These are phyloP conservation scores for Charaxes varanes DNA, from an alignment of 1,140 invertebrate species.

Conservation along the genomic window DNA sequence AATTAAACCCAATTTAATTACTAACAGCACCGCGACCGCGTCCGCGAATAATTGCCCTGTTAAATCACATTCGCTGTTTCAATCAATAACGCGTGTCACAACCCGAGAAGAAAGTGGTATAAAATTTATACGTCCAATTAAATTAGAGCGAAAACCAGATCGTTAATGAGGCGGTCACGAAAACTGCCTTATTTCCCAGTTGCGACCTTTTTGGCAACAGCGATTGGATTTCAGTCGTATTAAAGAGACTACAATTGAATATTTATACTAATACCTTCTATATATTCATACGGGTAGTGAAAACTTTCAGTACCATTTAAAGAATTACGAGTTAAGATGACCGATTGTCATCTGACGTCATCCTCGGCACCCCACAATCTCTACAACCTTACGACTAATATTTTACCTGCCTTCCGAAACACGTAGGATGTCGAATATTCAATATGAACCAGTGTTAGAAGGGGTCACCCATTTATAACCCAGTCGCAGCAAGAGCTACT, in stretches of 20 bases:
- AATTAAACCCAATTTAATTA: constrained; percentile 38
- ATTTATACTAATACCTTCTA: not conserved
- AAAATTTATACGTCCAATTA: constrained; percentile 50
- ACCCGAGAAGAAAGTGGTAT: constrained; percentile 37
- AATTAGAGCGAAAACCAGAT: constrained; percentile 34
- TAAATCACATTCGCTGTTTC: constrained; percentile 30
- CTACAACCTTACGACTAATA: no score
- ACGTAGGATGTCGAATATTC: no score
- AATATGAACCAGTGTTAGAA: no score
- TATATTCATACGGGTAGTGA: no score
- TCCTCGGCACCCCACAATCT: no score
- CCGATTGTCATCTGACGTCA: no score
- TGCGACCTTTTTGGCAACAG: constrained; percentile 34
- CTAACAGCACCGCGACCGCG: constrained; percentile 25
- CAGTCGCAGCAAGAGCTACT: no score
- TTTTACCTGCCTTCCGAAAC: no score
- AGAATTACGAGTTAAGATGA: no score
- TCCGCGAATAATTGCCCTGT: constrained; percentile 37
- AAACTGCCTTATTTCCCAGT: constrained; percentile 29
- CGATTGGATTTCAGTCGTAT: not conserved
- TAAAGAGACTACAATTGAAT: not conserved
- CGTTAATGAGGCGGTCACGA: constrained; percentile 42
- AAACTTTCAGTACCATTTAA: no score
- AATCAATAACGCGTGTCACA: constrained; percentile 29
- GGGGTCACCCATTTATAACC: no score